phyloP scores from a whole-genome alignment of 1,140 invertebrate genomes.

The Laupala kohalensis region DNA sequence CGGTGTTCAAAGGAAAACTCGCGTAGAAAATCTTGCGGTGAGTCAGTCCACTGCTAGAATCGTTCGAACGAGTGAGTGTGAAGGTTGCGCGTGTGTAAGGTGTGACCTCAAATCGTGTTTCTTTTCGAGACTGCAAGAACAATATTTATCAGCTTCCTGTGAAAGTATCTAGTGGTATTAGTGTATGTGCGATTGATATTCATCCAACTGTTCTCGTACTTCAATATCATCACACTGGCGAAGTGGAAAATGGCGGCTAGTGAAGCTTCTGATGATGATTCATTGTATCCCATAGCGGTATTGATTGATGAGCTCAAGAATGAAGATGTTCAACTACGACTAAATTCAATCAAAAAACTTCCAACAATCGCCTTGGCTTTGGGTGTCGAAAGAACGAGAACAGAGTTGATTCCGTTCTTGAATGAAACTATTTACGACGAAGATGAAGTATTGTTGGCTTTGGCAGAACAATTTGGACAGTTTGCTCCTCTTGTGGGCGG shows the following conservation, averaged over 20 bases:
- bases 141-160: too few relatives aligned
- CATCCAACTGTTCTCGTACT: too few relatives aligned
- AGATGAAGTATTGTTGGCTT: slow-evolving; percentile 92
- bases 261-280: slow-evolving; percentile 81
- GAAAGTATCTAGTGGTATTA: too few relatives aligned
- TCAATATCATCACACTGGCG: too few relatives aligned
- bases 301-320: slow-evolving; percentile 98
- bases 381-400: slow-evolving; percentile 90
- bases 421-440: slow-evolving; percentile 99
- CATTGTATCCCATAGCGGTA: slow-evolving; percentile 97
- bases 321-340: slow-evolving; percentile 95
- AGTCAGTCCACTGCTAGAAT: too few relatives aligned
- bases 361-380: slow-evolving; percentile 96
- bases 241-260: slow-evolving; percentile 84
- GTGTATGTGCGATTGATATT: too few relatives aligned
- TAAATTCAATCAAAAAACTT: slow-evolving; percentile 98
- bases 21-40: too few relatives aligned
- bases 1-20: too few relatives aligned
- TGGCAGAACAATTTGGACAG: slow-evolving; percentile 95
- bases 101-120: too few relatives aligned
- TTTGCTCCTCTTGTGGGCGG: slow-evolving; percentile 92
- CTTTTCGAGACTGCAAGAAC: too few relatives aligned
- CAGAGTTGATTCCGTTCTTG: slow-evolving; percentile 94
- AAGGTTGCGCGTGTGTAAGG: too few relatives aligned
- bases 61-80: too few relatives aligned